phyloP scores from a whole-genome alignment of 2,113 vertebrate species.

The Megaceryle torquata region DNA sequence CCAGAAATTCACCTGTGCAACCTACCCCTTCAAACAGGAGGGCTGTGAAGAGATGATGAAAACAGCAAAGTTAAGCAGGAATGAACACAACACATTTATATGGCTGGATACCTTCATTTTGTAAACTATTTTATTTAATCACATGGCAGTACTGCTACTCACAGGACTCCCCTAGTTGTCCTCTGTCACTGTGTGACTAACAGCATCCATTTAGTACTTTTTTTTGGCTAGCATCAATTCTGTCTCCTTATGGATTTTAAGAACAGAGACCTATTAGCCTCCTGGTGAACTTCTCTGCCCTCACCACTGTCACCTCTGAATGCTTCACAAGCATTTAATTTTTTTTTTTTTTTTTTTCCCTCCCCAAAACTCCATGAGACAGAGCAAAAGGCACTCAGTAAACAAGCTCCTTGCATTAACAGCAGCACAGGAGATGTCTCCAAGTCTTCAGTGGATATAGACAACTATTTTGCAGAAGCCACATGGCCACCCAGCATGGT shows the following conservation, averaged over 20 bases:
- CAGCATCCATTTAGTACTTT: not conserved
- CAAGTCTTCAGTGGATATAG: not conserved
- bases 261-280: not conserved
- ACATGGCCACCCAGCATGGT: rapidly evolving
- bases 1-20: not conserved
- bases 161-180: not conserved
- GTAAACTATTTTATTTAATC: not conserved
- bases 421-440: not conserved
- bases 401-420: not conserved
- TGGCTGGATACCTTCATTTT: not conserved
- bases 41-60: not conserved
- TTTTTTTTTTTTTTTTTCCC: not conserved
- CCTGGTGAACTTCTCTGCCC: not conserved
- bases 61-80: not conserved
- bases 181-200: not conserved
- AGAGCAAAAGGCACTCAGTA: not conserved
- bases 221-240: not conserved
- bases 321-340: not conserved
- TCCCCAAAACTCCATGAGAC: not conserved
- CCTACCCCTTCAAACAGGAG: not conserved
- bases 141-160: not conserved
- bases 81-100: not conserved
- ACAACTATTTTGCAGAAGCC: not conserved
- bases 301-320: not conserved
- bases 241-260: not conserved